Evolutionary conservation across 2,888 invertebrate genomes (phyloP).

Genomic region (Tetragonula carbonaria): DNA sequence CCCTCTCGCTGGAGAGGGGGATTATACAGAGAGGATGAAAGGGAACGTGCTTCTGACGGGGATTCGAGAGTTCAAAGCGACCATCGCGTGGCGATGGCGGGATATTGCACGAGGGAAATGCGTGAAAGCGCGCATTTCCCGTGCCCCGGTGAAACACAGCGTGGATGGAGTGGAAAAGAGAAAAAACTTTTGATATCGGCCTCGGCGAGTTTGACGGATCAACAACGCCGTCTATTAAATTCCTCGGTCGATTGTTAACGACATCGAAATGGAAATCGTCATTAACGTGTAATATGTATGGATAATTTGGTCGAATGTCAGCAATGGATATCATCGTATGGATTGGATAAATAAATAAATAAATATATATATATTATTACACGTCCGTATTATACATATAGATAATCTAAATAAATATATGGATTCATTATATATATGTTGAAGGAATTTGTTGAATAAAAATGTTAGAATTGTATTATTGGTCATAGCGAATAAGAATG

Average conservation of each 20-base stretch:
- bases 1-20: background rate
- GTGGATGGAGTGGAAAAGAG: background rate
- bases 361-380: too few relatives aligned
- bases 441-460: too few relatives aligned
- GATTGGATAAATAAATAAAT: too few relatives aligned
- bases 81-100: background rate
- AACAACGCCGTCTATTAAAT: too few relatives aligned
- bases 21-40: background rate
- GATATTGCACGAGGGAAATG: background rate
- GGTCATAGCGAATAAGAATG: too few relatives aligned
- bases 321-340: too few relatives aligned
- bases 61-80: background rate
- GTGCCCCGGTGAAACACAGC: background rate
- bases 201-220: background rate
- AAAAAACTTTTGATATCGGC: background rate
- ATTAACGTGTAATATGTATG: too few relatives aligned
- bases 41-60: background rate
- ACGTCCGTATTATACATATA: too few relatives aligned
- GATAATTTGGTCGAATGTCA: too few relatives aligned
- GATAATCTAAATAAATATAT: too few relatives aligned
- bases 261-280: background rate
- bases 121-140: background rate
- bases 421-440: too few relatives aligned
- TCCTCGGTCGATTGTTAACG: background rate
- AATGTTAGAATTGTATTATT: too few relatives aligned